Conservation (phyloP, 1,140 invertebrate genomes). For the Drosophila obscura region DNA sequence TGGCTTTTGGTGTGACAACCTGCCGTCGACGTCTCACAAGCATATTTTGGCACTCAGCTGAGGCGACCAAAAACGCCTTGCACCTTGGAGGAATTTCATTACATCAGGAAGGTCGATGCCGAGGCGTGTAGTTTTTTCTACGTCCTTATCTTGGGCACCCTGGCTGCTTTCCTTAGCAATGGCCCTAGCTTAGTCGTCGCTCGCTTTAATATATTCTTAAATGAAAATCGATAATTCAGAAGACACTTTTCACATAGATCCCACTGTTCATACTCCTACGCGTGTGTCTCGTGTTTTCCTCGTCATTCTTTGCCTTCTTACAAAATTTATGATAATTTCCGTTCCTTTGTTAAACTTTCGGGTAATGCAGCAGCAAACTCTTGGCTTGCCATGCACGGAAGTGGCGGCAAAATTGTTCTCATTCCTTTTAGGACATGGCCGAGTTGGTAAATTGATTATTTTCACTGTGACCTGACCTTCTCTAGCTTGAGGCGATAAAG, state of each 20-base stretch:
- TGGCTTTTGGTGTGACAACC: constrained; percentile 18
- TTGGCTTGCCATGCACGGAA: constrained; percentile 39
- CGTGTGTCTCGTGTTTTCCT: constrained; percentile 16
- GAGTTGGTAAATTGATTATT: constrained; percentile 48
- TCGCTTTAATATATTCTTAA: constrained; percentile 53
- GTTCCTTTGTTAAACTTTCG: constrained; percentile 59
- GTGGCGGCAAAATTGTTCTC: constrained; percentile 36
- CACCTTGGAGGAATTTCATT: constrained; percentile 55
- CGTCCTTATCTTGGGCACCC: background rate
- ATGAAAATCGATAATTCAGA: constrained; percentile 67
- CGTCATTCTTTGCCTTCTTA: constrained; percentile 31
- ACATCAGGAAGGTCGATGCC: constrained; percentile 32
- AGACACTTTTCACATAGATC: constrained; percentile 22
- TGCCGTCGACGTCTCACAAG: constrained; percentile 14
- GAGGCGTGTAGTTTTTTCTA: constrained; percentile 21
- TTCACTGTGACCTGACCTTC: constrained; percentile 37
- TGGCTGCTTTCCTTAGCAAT: background rate
- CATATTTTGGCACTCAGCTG: constrained; percentile 13
- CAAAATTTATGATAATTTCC: constrained; percentile 65
- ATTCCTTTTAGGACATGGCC: constrained; percentile 38
- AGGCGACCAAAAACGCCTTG: constrained; percentile 13
- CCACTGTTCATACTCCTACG: constrained; percentile 4
- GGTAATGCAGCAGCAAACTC: constrained; percentile 50
- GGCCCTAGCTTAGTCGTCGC: background rate
- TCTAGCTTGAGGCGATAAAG: constrained; percentile 34